Percentiles rank a stretch among this genome's conserved stretches.
Conservation (phyloP, 2,113 vertebrate species). For the Tachysurus vachellii region DNA sequence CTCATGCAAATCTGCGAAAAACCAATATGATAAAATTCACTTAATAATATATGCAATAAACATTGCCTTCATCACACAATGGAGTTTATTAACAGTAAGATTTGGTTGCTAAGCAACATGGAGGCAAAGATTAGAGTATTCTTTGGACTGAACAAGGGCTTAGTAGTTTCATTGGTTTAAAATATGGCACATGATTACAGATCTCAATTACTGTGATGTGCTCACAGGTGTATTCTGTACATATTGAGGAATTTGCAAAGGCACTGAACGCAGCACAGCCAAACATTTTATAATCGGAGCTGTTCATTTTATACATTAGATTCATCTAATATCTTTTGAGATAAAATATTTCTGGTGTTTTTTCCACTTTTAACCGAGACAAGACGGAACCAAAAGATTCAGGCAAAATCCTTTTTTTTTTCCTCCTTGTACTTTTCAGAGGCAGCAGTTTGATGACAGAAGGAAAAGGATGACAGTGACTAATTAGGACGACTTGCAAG, state of each 20-base stretch:
- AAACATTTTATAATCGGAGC: background rate
- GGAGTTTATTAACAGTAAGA: too few relatives aligned
- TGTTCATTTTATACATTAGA: background rate
- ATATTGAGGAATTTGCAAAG: background rate
- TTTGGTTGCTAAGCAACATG: too few relatives aligned
- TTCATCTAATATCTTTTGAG: background rate
- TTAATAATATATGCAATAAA: too few relatives aligned
- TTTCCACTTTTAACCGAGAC: background rate
- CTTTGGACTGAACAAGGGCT: too few relatives aligned
- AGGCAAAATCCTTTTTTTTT: background rate
- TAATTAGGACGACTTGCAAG: background rate
- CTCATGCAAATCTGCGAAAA: background rate
- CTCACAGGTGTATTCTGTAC: background rate
- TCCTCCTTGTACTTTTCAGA: background rate
- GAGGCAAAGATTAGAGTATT: too few relatives aligned
- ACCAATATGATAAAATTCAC: background rate
- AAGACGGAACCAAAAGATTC: background rate
- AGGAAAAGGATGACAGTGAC: background rate
- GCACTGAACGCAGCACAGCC: background rate
- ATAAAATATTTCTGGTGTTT: background rate
- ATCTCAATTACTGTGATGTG: too few relatives aligned
- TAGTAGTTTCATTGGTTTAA: too few relatives aligned
- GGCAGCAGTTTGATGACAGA: background rate
- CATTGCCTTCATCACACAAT: too few relatives aligned
- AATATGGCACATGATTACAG: too few relatives aligned